Evolutionary conservation across 2,888 invertebrate species (phyloP).

Genomic region (Acheta domesticus): DNA sequence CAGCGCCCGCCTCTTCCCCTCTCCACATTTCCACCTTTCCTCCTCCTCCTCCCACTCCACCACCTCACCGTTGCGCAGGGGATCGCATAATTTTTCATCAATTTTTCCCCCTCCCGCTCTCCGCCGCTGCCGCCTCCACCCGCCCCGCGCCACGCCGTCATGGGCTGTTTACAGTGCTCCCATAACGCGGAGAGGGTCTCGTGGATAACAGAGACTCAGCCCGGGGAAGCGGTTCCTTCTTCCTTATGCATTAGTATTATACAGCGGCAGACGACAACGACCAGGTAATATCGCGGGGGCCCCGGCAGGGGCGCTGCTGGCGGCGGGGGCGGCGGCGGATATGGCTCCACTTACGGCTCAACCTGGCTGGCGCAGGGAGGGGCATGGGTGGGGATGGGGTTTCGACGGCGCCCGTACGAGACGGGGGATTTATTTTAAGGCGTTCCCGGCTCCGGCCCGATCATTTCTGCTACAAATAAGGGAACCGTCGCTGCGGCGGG

Average conservation of each 20-base stretch:
- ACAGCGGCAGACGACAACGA: constrained; percentile 22
- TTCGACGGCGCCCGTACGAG: neutral
- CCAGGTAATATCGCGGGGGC: neutral
- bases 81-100: constrained; percentile 33
- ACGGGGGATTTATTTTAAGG: neutral
- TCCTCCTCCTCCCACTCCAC: neutral
- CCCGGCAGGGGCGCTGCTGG: neutral
- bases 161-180: neutral
- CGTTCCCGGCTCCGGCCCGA: neutral
- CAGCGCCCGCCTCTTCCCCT: no score
- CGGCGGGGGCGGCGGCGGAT: neutral
- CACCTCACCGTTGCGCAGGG: constrained; percentile 21
- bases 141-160: neutral
- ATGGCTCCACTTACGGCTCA: constrained; percentile 20
- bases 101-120: constrained; percentile 28
- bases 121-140: neutral
- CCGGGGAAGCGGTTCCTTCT: neutral
- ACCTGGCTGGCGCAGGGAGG: neutral
- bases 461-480: constrained; percentile 9
- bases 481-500: neutral
- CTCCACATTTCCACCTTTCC: no score
- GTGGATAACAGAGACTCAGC: constrained; percentile 27
- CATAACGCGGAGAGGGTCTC: neutral
- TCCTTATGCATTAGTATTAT: constrained; percentile 31
- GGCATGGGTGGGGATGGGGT: neutral